Conservation (phyloP, 2,888 invertebrate genomes). For the Diadromus collaris region DNA sequence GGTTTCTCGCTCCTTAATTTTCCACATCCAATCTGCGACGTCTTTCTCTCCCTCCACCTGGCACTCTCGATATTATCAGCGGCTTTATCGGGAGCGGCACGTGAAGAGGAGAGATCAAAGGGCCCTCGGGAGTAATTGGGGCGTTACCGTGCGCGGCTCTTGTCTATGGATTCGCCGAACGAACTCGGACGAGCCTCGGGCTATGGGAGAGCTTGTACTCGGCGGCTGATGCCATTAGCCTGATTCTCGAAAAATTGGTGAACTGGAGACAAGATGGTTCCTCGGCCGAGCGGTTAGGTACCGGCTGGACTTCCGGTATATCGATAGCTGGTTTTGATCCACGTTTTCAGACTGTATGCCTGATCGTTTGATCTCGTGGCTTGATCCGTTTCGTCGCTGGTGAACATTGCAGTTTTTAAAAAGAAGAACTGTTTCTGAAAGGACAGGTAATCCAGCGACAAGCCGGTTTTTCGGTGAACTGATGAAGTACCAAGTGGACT, state of each 20-base stretch:
- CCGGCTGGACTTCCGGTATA: neutral
- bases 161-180: neutral
- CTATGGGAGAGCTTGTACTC: neutral
- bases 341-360: neutral
- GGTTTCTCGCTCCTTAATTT: conserved; percentile 52
- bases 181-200: conserved; percentile 6
- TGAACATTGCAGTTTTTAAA: neutral
- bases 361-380: neutral
- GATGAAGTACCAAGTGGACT: neutral
- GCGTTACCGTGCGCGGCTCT: conserved; percentile 48
- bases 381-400: neutral
- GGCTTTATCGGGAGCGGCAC: conserved; percentile 62
- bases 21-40: conserved; percentile 15
- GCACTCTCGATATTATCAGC: conserved; percentile 56
- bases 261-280: neutral
- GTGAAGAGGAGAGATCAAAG: conserved; percentile 62
- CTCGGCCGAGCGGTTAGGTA: neutral
- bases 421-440: no score
- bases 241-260: neutral
- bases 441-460: neutral
- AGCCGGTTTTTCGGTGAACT: neutral
- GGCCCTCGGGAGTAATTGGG: conserved; percentile 60
- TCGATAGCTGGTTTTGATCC: neutral
- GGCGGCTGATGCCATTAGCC: neutral
- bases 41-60: neutral